A percentile compares a stretch with the other conserved stretches of the same genome.
Evolutionary conservation across 2,888 invertebrate genomes (phyloP).

Genomic region (Drosophila prolongata): DNA sequence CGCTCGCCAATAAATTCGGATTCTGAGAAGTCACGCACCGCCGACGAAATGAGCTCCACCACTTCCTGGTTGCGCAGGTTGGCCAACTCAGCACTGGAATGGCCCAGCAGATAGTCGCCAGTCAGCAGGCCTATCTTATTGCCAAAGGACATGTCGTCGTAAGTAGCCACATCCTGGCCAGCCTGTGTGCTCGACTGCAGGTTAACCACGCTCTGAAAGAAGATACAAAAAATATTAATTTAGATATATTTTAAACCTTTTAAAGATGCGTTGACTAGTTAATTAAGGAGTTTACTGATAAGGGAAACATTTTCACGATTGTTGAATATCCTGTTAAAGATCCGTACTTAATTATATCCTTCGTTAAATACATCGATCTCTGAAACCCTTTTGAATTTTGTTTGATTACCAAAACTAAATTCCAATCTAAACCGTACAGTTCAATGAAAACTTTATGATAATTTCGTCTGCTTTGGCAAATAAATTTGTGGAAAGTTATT

Average conservation of each 20-base stretch:
- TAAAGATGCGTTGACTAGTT: neutral
- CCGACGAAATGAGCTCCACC: conserved; percentile 94
- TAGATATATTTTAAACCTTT: neutral
- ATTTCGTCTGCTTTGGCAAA: neutral
- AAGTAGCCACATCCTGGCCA: conserved; percentile 86
- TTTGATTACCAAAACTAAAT: too few species aligned
- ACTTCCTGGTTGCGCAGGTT: conserved; percentile 90
- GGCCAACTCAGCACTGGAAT: conserved; percentile 94
- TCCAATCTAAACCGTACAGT: too few species aligned
- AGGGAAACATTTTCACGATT: too few species aligned
- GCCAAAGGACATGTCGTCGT: conserved; percentile 94
- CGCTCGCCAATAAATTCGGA: conserved; percentile 94
- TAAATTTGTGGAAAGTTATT: conserved; percentile 8
- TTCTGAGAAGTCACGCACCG: conserved; percentile 94
- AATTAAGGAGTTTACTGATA: too few species aligned
- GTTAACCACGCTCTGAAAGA: conserved; percentile 89
- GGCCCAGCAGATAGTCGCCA: conserved; percentile 95
- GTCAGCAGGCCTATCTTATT: conserved; percentile 97
- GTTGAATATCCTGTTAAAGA: too few species aligned
- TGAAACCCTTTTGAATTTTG: too few species aligned
- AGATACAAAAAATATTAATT: neutral
- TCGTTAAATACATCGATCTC: too few species aligned
- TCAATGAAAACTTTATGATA: neutral
- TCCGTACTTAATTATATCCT: too few species aligned
- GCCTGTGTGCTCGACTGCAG: conserved; percentile 87